phyloP scores from a whole-genome alignment of 2,888 invertebrate genomes.

The Agrochola lychnidis region DNA sequence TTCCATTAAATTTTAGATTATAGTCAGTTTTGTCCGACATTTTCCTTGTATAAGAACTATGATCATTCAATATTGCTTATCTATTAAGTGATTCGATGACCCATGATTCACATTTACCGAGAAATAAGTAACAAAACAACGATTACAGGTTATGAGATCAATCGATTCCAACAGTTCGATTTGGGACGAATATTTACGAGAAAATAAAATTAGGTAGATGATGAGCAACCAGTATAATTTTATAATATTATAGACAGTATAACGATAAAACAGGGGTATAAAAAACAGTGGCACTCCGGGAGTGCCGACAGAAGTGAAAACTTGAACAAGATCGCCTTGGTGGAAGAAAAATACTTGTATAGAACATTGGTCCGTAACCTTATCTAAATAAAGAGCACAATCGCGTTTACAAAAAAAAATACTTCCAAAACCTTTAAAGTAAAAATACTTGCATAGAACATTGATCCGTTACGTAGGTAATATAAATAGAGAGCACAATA shows the following conservation, averaged over 20 bases:
- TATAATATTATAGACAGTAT: background rate
- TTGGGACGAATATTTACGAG: conserved; percentile 1
- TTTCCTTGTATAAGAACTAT: conserved; percentile 36
- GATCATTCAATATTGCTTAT: background rate
- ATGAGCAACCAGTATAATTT: background rate
- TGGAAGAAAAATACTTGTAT: no score
- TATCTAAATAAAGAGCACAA: no score
- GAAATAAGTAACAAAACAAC: conserved; percentile 31
- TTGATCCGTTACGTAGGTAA: no score
- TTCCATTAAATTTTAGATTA: background rate
- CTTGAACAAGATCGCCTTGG: no score
- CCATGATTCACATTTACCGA: conserved; percentile 18
- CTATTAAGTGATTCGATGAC: conserved; percentile 21
- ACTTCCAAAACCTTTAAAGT: no score
- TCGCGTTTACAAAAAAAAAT: no score
- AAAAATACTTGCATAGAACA: no score
- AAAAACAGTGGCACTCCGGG: no score
- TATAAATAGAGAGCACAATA: no score
- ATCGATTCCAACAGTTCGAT: conserved; percentile 27
- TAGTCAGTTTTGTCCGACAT: background rate
- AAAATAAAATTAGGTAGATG: background rate
- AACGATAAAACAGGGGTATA: background rate
- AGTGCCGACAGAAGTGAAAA: no score
- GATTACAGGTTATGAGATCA: conserved; percentile 26
- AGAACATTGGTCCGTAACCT: no score